Conservation (phyloP, 37 sponge, comb jelly and placozoan species). For the Ianthella basta region DNA sequence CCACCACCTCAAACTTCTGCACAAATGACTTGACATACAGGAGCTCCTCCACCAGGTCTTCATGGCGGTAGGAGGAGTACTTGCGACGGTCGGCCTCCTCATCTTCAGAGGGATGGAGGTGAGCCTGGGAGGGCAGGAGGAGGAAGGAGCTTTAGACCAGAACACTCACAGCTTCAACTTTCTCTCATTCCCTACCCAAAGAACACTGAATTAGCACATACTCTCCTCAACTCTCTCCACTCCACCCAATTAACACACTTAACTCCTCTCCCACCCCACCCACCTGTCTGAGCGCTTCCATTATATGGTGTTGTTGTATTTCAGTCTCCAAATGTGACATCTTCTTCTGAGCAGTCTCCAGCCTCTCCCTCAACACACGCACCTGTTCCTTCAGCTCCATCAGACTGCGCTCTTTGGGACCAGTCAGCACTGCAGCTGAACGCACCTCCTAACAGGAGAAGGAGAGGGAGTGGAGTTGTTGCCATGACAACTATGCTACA, state of each 20-base stretch:
- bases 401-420: no score
- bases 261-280: background rate
- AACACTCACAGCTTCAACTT: background rate
- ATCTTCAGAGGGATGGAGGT: background rate
- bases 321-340: conserved; percentile 5
- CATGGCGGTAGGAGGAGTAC: background rate
- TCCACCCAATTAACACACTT: background rate
- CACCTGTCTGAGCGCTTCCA: background rate
- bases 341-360: background rate
- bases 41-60: background rate
- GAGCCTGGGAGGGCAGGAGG: no score
- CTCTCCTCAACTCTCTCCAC: background rate
- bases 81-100: background rate
- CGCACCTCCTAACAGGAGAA: no score
- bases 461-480: no score
- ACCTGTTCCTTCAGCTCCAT: conserved; percentile 1
- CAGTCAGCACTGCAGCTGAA: no score
- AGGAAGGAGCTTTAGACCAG: no score
- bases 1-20: background rate
- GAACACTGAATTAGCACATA: background rate
- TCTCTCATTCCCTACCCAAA: no score
- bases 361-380: background rate
- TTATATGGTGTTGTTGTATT: conserved; percentile 1
- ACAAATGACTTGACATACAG: background rate
- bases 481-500: no score